Percentiles rank a stretch among this genome's conserved stretches.
phyloP scores from a whole-genome alignment of 1,140 invertebrate species.

The Zelostemma sp. region DNA sequence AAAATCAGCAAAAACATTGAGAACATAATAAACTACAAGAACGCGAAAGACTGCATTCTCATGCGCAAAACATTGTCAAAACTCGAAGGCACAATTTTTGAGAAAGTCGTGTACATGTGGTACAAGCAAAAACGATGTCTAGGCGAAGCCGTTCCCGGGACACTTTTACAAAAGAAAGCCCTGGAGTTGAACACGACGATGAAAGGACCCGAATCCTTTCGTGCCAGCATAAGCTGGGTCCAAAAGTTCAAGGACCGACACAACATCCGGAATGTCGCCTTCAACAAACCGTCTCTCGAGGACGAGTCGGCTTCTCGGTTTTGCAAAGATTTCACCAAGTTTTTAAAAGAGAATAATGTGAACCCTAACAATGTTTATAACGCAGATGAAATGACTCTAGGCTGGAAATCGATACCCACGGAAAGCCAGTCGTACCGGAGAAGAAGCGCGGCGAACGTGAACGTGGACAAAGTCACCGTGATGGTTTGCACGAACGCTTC shows the following conservation, averaged over 20 bases:
- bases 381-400: constrained; percentile 31
- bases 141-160: constrained; percentile 14
- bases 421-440: constrained; percentile 19
- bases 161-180: constrained; percentile 21
- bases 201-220: constrained; percentile 18
- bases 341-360: constrained; percentile 21
- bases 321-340: constrained; percentile 20
- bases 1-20: constrained; percentile 36
- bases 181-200: constrained; percentile 24
- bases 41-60: constrained; percentile 5
- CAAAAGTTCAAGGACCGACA: constrained; percentile 31
- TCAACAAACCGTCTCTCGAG: constrained; percentile 14
- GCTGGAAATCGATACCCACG: constrained; percentile 32
- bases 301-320: constrained; percentile 17
- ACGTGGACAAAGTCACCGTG: constrained; percentile 21
- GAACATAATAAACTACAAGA: constrained; percentile 27
- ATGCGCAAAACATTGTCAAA: constrained; percentile 6
- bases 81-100: constrained; percentile 23
- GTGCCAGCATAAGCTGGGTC: constrained; percentile 24
- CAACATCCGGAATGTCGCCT: constrained; percentile 18
- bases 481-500: constrained; percentile 36
- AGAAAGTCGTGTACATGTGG: constrained; percentile 32
- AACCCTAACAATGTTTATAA: constrained; percentile 37
- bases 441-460: background rate
- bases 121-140: constrained; percentile 33